Evolutionary conservation across 1,140 invertebrate species (phyloP).

Genomic region (Cephus cinctus): DNA sequence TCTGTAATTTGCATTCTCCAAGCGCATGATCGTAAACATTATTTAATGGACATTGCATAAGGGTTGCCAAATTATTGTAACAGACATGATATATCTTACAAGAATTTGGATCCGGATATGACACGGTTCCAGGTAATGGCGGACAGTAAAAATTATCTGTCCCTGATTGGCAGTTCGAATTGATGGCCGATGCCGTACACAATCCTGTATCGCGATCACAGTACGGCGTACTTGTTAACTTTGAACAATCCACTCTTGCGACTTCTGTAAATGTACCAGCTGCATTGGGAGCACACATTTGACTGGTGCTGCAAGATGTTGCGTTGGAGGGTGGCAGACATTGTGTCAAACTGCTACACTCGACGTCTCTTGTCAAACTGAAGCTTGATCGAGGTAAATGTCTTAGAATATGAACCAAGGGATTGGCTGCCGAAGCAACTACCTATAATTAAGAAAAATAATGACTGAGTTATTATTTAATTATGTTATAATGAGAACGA

Average conservation of each 20-base stretch:
- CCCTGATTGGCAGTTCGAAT: neutral
- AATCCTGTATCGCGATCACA: neutral
- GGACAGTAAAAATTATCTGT: neutral
- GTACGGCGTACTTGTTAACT: neutral
- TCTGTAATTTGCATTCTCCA: neutral
- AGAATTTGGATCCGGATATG: neutral
- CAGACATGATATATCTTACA: neutral
- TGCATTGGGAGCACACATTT: neutral
- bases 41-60: neutral
- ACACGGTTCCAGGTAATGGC: neutral
- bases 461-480: no score
- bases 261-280: neutral
- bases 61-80: neutral
- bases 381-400: no score
- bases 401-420: no score
- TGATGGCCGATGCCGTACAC: neutral
- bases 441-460: no score
- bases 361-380: no score
- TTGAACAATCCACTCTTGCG: neutral
- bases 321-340: neutral
- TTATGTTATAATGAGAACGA: no score
- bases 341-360: no score
- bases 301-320: neutral
- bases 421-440: no score
- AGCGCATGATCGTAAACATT: constrained; percentile 1